A percentile compares a stretch with the other conserved stretches of the same genome.
Conservation (phyloP, 2,888 invertebrate genomes). For the Apodemia mormo region DNA sequence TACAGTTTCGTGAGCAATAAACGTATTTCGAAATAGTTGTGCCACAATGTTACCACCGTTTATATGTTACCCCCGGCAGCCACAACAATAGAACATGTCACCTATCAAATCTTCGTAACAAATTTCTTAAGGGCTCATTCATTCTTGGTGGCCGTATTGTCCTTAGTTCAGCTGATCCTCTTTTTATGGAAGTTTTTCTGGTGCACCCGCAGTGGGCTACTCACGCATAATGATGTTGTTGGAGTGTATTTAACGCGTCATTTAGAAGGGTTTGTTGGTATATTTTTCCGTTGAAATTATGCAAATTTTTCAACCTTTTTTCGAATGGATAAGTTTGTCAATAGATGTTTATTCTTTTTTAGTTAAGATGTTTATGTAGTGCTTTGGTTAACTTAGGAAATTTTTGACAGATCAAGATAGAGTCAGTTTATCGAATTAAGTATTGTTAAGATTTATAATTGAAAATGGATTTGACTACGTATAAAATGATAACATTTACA, state of each 20-base stretch:
- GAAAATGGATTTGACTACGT: no score
- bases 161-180: constrained; percentile 56
- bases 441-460: no score
- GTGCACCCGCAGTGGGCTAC: constrained; percentile 49
- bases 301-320: constrained; percentile 20
- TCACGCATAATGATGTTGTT: constrained; percentile 68
- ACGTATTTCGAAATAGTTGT: constrained; percentile 38
- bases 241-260: constrained; percentile 71
- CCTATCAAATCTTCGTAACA: constrained; percentile 68
- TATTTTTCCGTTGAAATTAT: constrained; percentile 28
- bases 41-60: constrained; percentile 37
- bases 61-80: constrained; percentile 41
- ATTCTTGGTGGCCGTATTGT: constrained; percentile 66
- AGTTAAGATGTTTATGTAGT: not conserved
- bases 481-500: no score
- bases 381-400: no score
- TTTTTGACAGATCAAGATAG: no score
- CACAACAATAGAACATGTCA: constrained; percentile 47
- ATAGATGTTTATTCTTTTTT: constrained; percentile 15
- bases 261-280: constrained; percentile 66
- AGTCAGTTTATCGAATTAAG: no score
- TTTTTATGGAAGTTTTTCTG: constrained; percentile 63
- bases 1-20: constrained; percentile 48
- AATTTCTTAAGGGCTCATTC: constrained; percentile 71
- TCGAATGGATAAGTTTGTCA: constrained; percentile 6